Evolutionary conservation across 1,140 invertebrate genomes (phyloP), one percentile per base, ranked within the genome.

Genomic region (Oncopodura yosiiana): DNA sequence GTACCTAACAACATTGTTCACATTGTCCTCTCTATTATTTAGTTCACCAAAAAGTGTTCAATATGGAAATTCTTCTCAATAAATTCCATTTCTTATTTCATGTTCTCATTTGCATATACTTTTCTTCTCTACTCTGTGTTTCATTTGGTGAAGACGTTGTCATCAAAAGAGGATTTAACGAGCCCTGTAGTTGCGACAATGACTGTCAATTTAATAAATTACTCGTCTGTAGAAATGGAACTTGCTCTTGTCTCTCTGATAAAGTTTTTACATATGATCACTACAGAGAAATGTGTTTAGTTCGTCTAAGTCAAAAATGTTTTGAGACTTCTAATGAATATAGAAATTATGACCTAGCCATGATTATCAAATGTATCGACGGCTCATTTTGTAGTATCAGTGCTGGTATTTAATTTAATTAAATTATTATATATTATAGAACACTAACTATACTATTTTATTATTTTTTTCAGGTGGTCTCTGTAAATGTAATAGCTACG

Each of bases 301-400:
- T 56, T 30, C 38, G 48, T 9, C 41, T 56, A 9, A 23, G 48
- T 21, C 32, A 56, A 41, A 56, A 56, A 45, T 56, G 54, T 32
- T 56, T 56, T 19, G 54, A 56, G 30, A 44, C 50, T 29, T 39
- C 45, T 9, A 42, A 32, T n/a, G 54, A 51, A 37, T 49, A 51
- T 41, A 44, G 45, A 27, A 34, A 36, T 26, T 32, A 34, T 9
- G 49, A 56, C 24, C 23, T 49, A 27, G 46, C 54, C 11, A 38
- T 39, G 8, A 32, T 49, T 18, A 29, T 56, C 27, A 39, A 41
- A 12, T 56, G 54, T 18, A 34, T 56, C 3, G 39, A 50, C 12
- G 54, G 54, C 1, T 46, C 54, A 27, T 56, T 56, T 50, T 56
- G 54, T 24, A 34, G 26, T 24, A 56, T 56, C 39, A 50, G 46